Evolutionary conservation across 1,140 invertebrate genomes (phyloP).

Genomic region (Tetramorium parvispinum): DNA sequence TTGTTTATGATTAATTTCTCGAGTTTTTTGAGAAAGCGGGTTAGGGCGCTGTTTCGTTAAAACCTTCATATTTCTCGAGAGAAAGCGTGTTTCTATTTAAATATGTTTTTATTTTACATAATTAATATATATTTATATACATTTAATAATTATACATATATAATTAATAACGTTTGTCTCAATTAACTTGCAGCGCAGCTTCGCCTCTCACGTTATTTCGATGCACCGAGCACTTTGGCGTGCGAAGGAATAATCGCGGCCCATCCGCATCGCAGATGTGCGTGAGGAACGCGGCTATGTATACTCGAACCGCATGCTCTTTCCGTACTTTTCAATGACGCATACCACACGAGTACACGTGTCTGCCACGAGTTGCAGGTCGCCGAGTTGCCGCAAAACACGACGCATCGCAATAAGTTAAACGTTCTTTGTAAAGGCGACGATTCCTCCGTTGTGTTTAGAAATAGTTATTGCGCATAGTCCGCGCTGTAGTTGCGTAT

Average conservation of each 20-base stretch:
- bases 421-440: conserved; percentile 4
- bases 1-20: neutral
- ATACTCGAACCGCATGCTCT: conserved; percentile 30
- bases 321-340: conserved; percentile 59
- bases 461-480: conserved; percentile 63
- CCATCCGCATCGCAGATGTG: neutral
- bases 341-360: conserved; percentile 26
- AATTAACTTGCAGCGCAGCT: neutral
- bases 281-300: conserved; percentile 26
- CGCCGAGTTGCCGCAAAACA: neutral
- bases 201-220: neutral
- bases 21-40: neutral
- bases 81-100: neutral
- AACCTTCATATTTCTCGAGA: neutral
- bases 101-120: neutral
- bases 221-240: neutral
- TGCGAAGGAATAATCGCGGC: neutral
- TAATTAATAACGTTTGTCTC: neutral
- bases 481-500: neutral
- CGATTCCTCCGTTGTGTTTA: conserved; percentile 35
- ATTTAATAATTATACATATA: neutral
- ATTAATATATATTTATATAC: too few relatives aligned
- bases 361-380: conserved; percentile 22
- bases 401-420: conserved; percentile 39
- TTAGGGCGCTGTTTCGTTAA: neutral